phyloP scores from a whole-genome alignment of 1,140 invertebrate species.

The Muscidifurax raptorellus region DNA sequence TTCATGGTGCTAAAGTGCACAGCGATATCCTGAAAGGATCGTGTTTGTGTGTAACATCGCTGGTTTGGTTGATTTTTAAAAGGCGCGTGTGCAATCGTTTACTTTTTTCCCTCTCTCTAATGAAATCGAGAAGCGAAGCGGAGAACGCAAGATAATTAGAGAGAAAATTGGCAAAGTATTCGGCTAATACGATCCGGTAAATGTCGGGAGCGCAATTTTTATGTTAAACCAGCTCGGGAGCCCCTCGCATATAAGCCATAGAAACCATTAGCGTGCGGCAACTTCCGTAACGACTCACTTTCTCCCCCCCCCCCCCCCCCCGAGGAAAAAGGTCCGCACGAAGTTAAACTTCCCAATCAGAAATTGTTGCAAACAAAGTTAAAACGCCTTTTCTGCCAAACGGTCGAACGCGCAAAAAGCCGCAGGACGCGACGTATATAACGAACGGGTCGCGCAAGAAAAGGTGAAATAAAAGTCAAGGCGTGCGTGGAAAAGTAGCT shows the following conservation, averaged over 20 bases:
- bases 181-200: background rate
- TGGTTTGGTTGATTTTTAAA: no score
- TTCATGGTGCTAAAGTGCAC: no score
- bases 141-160: background rate
- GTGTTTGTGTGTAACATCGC: no score
- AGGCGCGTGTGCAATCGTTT: no score
- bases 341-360: conserved; percentile 24
- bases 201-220: background rate
- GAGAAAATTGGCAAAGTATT: background rate
- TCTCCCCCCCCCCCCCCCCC: no score
- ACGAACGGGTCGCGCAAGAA: background rate
- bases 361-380: conserved; percentile 25
- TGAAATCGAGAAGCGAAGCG: background rate
- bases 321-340: background rate
- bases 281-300: background rate
- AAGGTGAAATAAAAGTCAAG: background rate
- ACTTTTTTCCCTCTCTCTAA: background rate
- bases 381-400: background rate
- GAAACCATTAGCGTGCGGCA: background rate
- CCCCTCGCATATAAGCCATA: no score
- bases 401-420: background rate
- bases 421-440: background rate
- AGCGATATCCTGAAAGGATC: no score
- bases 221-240: background rate
- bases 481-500: conserved; percentile 20